A percentile compares a stretch with the other conserved stretches of the same genome.
These are phyloP conservation scores for Plebejus anna DNA, from an alignment of 2,888 invertebrate species.

Conservation along the genomic window DNA sequence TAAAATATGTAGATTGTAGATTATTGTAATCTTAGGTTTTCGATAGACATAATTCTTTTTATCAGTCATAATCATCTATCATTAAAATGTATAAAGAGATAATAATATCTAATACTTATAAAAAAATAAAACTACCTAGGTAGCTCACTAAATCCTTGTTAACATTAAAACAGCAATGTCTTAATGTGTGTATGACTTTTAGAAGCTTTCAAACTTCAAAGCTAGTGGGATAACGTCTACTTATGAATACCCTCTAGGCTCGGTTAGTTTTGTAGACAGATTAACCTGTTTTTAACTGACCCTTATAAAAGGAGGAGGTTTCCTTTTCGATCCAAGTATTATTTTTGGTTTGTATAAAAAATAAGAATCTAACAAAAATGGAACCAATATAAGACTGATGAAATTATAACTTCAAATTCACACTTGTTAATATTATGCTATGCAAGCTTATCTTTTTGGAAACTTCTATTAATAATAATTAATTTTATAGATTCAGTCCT, in stretches of 20 bases:
- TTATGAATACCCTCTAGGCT: not conserved
- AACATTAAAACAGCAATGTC: not conserved
- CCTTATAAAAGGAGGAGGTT: too few species aligned
- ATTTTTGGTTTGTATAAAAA: too few species aligned
- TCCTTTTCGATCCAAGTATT: too few species aligned
- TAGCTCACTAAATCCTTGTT: not conserved
- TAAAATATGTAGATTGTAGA: not conserved
- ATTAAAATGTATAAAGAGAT: not conserved
- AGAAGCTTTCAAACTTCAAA: not conserved
- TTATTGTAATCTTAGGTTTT: not conserved
- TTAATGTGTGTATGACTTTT: not conserved
- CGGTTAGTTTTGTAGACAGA: not conserved
- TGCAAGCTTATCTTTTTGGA: too few species aligned
- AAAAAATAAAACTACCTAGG: not conserved
- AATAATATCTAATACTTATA: not conserved
- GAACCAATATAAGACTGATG: too few species aligned
- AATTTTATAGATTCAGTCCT: not conserved
- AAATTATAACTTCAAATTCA: too few species aligned
- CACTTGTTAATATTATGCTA: too few species aligned
- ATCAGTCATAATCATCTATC: not conserved
- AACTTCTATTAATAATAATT: not conserved
- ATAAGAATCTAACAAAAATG: too few species aligned
- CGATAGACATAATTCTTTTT: conserved; percentile 1
- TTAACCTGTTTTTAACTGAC: too few species aligned
- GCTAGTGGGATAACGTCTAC: not conserved